Percentiles rank a stretch among this genome's conserved stretches.
phyloP scores from a whole-genome alignment of 2,888 invertebrate species.

The Malthinus flaveolus region DNA sequence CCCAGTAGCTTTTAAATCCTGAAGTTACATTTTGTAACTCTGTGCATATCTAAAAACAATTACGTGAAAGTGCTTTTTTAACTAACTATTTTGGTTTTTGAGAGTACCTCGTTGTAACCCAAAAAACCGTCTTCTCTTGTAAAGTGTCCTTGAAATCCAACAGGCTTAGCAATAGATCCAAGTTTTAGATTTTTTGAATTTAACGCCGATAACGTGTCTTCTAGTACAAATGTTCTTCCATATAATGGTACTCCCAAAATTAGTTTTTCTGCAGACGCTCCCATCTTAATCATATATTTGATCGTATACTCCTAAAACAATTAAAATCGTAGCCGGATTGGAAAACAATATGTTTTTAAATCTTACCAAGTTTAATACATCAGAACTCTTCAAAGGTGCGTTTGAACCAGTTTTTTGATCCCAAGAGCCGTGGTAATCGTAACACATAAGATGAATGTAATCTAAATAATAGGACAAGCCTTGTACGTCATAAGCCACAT shows the following conservation, averaged over 20 bases:
- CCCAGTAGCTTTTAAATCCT: constrained; percentile 59
- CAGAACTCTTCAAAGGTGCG: constrained; percentile 69
- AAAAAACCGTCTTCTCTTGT: constrained; percentile 81
- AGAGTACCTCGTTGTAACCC: constrained; percentile 81
- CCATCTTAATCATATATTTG: constrained; percentile 72
- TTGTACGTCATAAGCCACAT: constrained; percentile 75
- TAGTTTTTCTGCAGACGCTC: constrained; percentile 75
- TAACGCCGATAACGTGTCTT: constrained; percentile 39
- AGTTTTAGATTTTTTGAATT: constrained; percentile 52
- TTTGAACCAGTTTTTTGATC: constrained; percentile 76
- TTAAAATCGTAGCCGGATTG: background rate
- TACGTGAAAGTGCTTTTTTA: background rate
- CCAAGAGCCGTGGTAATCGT: constrained; percentile 89
- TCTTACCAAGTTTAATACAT: constrained; percentile 72
- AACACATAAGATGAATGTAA: constrained; percentile 83
- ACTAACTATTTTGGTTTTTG: no score
- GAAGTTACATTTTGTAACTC: constrained; percentile 62
- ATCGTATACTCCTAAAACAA: constrained; percentile 70
- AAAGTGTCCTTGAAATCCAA: constrained; percentile 76
- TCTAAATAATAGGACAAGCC: constrained; percentile 70
- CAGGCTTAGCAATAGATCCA: constrained; percentile 59
- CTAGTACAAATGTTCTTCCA: constrained; percentile 75
- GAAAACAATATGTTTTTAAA: background rate
- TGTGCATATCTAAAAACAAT: constrained; percentile 63
- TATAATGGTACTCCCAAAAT: constrained; percentile 84